A percentile compares a stretch with the other conserved stretches of the same genome.
phyloP scores from a whole-genome alignment of 2,797 vertebrate genomes.

The Melanotaenia parkinsoni region DNA sequence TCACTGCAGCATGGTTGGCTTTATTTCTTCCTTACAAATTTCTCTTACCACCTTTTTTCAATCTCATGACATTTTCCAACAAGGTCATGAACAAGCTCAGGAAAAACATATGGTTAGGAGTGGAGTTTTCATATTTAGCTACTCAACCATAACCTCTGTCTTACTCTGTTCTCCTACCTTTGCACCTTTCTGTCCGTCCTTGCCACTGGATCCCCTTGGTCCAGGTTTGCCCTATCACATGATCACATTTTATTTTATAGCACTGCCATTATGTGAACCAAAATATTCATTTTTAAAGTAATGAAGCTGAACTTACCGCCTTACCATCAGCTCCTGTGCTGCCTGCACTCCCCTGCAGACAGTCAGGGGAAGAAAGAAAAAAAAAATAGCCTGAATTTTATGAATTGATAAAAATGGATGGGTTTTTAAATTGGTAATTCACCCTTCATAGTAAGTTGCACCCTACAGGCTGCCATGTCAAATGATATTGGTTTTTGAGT shows the following conservation, averaged over 20 bases:
- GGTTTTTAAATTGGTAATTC: conserved; percentile 59
- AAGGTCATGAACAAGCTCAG: too few relatives aligned
- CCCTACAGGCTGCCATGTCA: conserved; percentile 45
- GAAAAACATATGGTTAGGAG: not conserved
- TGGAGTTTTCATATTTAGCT: not conserved
- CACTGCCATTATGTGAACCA: conserved; percentile 1
- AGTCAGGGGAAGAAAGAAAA: conserved; percentile 17
- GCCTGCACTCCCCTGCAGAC: conserved; percentile 77
- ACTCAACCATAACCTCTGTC: too few relatives aligned
- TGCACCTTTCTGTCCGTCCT: conserved; percentile 77
- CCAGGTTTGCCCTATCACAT: conserved; percentile 80
- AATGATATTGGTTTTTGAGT: conserved; percentile 48
- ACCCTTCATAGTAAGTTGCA: conserved; percentile 48
- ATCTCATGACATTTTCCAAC: too few relatives aligned
- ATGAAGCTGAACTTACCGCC: conserved; percentile 68
- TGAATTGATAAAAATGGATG: conserved; percentile 56
- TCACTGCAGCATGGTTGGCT: too few relatives aligned
- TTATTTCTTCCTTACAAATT: too few relatives aligned
- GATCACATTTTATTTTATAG: conserved; percentile 26
- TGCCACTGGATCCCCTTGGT: conserved; percentile 71
- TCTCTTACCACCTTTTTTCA: too few relatives aligned
- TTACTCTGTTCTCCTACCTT: conserved; percentile 66
- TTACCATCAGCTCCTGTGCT: conserved; percentile 80
- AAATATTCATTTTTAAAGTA: conserved; percentile 22
- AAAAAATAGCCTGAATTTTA: conserved; percentile 30